These are phyloP conservation scores for Nymphalis urticae DNA, from an alignment of 2,888 invertebrate species.

Conservation along the genomic window DNA sequence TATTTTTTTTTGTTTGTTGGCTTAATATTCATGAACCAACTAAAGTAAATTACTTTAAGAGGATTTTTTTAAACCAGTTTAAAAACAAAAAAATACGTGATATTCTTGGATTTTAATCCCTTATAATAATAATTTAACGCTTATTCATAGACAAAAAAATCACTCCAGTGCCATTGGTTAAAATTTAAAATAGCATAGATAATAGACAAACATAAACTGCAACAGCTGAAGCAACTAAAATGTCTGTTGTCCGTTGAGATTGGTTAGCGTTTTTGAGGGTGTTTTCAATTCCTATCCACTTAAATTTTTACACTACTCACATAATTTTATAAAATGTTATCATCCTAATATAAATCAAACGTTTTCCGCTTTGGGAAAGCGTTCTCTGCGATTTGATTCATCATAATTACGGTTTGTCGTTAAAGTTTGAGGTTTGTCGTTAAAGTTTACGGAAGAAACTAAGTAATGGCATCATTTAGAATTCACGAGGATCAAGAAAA, in stretches of 20 bases:
- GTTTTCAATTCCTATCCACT: slow-evolving; percentile 53
- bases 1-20: no score
- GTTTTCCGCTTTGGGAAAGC: slow-evolving; percentile 54
- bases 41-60: no score
- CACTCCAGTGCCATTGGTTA: slow-evolving; percentile 55
- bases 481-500: slow-evolving; percentile 91
- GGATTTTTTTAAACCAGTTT: no score
- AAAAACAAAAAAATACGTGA: no score
- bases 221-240: slow-evolving; percentile 76
- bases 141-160: slow-evolving; percentile 21
- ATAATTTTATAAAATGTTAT: slow-evolving; percentile 58
- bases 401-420: slow-evolving; percentile 50
- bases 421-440: slow-evolving; percentile 59
- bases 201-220: slow-evolving; percentile 64
- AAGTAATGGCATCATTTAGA: slow-evolving; percentile 87
- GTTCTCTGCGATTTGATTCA: slow-evolving; percentile 50
- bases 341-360: slow-evolving; percentile 45
- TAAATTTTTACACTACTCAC: slow-evolving; percentile 56
- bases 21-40: no score
- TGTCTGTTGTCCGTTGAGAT: slow-evolving; percentile 78
- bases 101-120: background rate
- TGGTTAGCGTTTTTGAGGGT: slow-evolving; percentile 64
- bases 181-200: slow-evolving; percentile 68
- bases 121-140: slow-evolving; percentile 11
- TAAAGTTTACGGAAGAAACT: slow-evolving; percentile 69